A percentile compares a stretch with the other conserved stretches of the same genome.
Evolutionary conservation across 2,797 vertebrate species (phyloP).

Genomic region (Anguilla pacifica): DNA sequence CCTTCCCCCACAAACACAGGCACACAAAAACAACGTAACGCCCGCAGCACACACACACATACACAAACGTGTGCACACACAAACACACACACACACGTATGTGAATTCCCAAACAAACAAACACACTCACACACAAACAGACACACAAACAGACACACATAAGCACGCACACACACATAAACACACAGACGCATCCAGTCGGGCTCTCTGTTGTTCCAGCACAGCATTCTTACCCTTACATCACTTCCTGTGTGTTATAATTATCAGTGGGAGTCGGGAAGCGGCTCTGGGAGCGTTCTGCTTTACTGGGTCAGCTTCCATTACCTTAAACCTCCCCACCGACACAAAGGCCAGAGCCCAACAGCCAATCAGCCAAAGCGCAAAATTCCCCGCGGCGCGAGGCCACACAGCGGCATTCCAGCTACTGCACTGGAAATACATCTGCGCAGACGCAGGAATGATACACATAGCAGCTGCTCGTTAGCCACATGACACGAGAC

Average conservation of each 20-base stretch:
- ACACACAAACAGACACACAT: background rate
- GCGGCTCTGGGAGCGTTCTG: slow-evolving; percentile 48
- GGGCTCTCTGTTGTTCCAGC: background rate
- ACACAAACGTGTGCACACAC: background rate
- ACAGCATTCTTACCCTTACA: slow-evolving; percentile 28
- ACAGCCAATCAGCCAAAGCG: slow-evolving; percentile 10
- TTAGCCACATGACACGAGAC: background rate
- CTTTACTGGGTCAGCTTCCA: slow-evolving; percentile 54
- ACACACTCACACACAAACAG: background rate
- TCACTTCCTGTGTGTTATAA: slow-evolving; percentile 47
- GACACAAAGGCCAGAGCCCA: slow-evolving; percentile 9
- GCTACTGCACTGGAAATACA: background rate
- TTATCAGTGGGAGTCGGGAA: slow-evolving; percentile 45
- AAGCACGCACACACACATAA: background rate
- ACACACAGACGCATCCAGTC: background rate
- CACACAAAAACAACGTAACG: background rate
- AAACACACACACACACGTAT: background rate
- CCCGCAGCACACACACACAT: background rate
- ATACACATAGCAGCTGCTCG: background rate
- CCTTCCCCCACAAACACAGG: background rate
- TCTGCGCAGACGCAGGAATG: background rate
- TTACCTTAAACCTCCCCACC: slow-evolving; percentile 37
- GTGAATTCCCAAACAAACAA: background rate
- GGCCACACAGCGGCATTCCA: background rate
- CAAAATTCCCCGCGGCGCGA: slow-evolving; percentile 14